Conservation (phyloP, 1,140 invertebrate genomes). For the Drosophila guanche region DNA sequence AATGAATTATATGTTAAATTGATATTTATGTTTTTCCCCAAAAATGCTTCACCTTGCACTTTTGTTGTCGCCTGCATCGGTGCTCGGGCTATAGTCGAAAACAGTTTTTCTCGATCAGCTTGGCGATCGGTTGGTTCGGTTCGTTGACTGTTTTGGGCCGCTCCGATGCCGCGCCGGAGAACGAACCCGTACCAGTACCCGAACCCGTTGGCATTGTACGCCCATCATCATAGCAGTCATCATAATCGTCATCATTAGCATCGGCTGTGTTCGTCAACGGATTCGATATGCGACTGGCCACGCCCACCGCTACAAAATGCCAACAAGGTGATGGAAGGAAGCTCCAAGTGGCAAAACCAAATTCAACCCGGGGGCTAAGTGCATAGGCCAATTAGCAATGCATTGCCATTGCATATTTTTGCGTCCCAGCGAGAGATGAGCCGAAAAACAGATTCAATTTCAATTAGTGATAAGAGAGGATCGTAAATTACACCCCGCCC, state of each 20-base stretch:
- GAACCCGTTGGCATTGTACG: constrained; percentile 64
- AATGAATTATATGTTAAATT: constrained; percentile 49
- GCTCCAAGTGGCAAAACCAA: constrained; percentile 34
- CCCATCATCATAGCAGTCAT: constrained; percentile 31
- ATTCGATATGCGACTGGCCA: constrained; percentile 42
- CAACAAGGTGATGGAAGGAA: constrained; percentile 52
- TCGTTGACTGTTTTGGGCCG: constrained; percentile 65
- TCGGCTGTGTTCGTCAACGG: constrained; percentile 15
- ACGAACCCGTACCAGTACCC: too few relatives aligned
- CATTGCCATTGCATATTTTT: constrained; percentile 18
- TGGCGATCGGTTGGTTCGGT: constrained; percentile 64
- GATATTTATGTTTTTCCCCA: constrained; percentile 47
- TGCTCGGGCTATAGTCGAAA: constrained; percentile 18
- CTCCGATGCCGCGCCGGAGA: constrained; percentile 21
- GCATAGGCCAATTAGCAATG: constrained; percentile 39
- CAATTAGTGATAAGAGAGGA: constrained; percentile 53
- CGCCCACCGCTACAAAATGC: constrained; percentile 57
- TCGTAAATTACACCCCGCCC: constrained; percentile 21
- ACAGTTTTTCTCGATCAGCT: constrained; percentile 33
- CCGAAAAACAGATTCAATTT: constrained; percentile 31
- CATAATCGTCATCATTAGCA: constrained; percentile 23
- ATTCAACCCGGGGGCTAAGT: constrained; percentile 23
- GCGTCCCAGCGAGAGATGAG: background rate
- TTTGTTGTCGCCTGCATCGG: constrained; percentile 30
- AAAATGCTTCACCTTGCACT: constrained; percentile 67